Base-by-base conservation (phyloP, 2,797 vertebrate genomes). In the Lemur catta region DNA sequence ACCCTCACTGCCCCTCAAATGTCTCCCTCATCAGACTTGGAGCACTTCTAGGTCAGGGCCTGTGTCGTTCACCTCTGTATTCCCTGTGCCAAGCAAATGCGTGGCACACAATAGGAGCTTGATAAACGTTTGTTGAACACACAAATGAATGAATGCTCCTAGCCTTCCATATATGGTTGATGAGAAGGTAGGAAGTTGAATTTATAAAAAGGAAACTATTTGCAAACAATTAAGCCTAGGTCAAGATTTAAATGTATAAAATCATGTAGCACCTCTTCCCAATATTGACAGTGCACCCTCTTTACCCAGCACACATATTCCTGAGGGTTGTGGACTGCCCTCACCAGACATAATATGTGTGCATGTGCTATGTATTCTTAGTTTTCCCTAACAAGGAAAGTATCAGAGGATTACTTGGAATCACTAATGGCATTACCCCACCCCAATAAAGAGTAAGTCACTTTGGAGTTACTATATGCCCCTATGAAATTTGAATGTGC, bases 191-290 rank as follows among this genome's bases (percentile, higher is more conserved):
- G 26, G n/a, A 43, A 91, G 67, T 1, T 5, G 69, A 71, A 63
- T 55, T 10, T 15, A 38, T 4, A 30, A 35, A 75, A 38, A 35
- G 7, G 14, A 52, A 91, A 50, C 28, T 4, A 35, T 50, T 74
- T 63, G 61, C 75, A 72, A 93, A 33, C 35, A 46, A 28, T 33
- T 12, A n/a, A n/a, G 33, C 30, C 4, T 72, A 30, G 30, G 24
- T 48, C 76, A 20, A 5, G 13, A 43, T 35, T 71, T 82, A 28
- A 30, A 8, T 24, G 3, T 28, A 15, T 74, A 78, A 26, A 87
- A 17, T 28, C 63, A 10, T 0, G 1, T 0, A 5, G 33, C 11
- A 0, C 20, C 52, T 4, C 3, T 30, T 30, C 33, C 65, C 0
- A 12, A 13, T 4, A 38, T 7, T 17, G 6, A 33, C 3, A 24